Evolutionary conservation across 2,888 invertebrate genomes (phyloP), one percentile per base, ranked within the genome.

Genomic region (Rhagonycha lutea): DNA sequence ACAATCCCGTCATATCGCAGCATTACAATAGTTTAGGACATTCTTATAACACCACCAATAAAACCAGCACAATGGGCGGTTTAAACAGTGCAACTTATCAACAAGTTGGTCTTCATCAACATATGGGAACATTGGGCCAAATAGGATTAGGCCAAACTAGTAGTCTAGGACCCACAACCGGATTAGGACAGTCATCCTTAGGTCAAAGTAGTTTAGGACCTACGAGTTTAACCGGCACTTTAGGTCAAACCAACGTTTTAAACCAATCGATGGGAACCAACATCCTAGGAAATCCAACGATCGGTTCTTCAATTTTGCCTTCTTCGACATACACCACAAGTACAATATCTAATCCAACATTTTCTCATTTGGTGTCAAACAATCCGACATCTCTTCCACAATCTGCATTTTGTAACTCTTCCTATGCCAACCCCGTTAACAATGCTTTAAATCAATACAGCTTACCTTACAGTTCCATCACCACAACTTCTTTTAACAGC

Each of bases 271-370:
- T 78, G 61, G 78, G 72, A 28, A 76, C 77, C 12, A 47, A 28
- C 29, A 74, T 77, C 8, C 72, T 81, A 10, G 78, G 79, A 18
- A 80, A 79, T 29, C 72, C 72, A 9, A 88, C 89, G 18, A 88
- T 90, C 47, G 90, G 90, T 79, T 79, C 84, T 18, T 83, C 84
- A 63, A 88, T 91, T 65, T 89, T 90, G 78, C 90, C 90, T 1
- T 88, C 89, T 8, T 86, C 90, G 61, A 89, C 89, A 63, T 91
- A 90, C 81, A 88, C 86, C 86, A 90, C 85, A 32, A 85, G 81
- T 85, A 90, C 81, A 79, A 89, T 80, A 87, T 89, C 86, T 79
- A 91, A 80, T 89, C 89, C 86, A 88, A 91, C 88, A 87, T 91
- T 79, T 89, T 89, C 70, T 88, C 90, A 77, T 87, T 89, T 86